A percentile compares a stretch with the other conserved stretches of the same genome.
These are phyloP conservation scores for Platysteira castanea DNA, from an alignment of 2,113 vertebrate species.

Conservation along the genomic window DNA sequence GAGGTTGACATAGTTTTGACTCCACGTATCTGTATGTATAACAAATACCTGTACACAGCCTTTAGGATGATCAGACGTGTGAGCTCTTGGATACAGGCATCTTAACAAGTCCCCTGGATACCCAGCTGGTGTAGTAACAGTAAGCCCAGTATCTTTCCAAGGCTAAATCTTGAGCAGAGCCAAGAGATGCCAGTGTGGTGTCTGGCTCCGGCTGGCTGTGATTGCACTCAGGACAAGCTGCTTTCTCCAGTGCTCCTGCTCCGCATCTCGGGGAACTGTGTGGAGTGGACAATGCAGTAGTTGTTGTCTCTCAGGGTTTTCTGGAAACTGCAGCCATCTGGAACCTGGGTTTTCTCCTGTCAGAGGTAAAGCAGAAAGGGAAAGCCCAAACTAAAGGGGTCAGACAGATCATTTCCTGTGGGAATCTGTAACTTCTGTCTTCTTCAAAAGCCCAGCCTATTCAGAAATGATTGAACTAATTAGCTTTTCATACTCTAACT, in stretches of 20 bases:
- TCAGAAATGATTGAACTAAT: not conserved
- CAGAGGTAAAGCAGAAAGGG: not conserved
- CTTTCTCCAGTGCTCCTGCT: not conserved
- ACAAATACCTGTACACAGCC: not conserved
- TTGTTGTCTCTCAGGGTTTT: not conserved
- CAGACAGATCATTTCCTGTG: not conserved
- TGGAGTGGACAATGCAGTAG: too few species aligned
- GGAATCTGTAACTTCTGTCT: not conserved
- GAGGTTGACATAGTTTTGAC: not conserved
- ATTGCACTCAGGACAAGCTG: not conserved
- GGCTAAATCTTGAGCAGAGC: not conserved
- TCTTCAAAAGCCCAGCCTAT: not conserved
- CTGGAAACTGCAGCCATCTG: not conserved
- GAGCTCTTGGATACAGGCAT: not conserved
- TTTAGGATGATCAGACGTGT: not conserved
- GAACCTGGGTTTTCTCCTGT: not conserved
- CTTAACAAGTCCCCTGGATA: not conserved
- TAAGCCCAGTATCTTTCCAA: not conserved
- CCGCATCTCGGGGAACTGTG: fast-evolving
- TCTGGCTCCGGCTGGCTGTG: fast-evolving
- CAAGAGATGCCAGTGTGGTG: not conserved
- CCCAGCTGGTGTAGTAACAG: not conserved
- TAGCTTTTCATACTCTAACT: not conserved
- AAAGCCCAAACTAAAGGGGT: not conserved
- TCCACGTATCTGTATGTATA: fast-evolving